Evolutionary conservation across 1,140 invertebrate genomes (phyloP).

Genomic region (Brachionus asplanchnoidis): DNA sequence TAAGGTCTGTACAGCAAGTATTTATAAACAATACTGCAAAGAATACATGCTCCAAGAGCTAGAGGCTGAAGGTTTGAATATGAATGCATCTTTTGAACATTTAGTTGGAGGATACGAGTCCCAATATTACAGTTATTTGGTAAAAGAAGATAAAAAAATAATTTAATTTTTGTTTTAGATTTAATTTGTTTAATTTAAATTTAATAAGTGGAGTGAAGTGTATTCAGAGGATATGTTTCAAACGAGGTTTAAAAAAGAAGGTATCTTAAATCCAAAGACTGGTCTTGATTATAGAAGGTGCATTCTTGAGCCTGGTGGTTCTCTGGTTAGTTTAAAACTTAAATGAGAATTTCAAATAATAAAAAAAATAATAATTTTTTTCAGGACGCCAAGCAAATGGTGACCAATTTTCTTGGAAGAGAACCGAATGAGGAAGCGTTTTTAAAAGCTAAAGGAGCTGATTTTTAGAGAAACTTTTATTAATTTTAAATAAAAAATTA

Average conservation of each 20-base stretch:
- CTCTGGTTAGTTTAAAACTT: constrained; percentile 47
- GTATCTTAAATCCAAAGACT: constrained; percentile 57
- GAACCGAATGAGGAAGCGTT: constrained; percentile 60
- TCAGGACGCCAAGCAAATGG: constrained; percentile 59
- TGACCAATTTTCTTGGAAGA: constrained; percentile 61
- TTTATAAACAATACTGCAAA: constrained; percentile 54
- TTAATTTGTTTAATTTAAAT: constrained; percentile 40
- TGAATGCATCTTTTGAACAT: constrained; percentile 61
- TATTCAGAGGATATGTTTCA: constrained; percentile 63
- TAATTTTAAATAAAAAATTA: background rate
- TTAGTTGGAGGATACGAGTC: constrained; percentile 61
- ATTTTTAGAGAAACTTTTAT: constrained; percentile 38
- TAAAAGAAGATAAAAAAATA: constrained; percentile 47
- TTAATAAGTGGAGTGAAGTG: constrained; percentile 62
- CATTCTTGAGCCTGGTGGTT: constrained; percentile 60
- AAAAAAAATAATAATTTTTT: no score
- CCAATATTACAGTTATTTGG: constrained; percentile 63
- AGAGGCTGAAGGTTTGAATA: constrained; percentile 58
- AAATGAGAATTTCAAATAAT: no score
- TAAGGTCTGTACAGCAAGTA: constrained; percentile 54
- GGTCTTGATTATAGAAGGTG: constrained; percentile 58
- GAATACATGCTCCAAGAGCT: constrained; percentile 56
- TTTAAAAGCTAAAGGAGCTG: constrained; percentile 60
- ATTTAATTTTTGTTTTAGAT: background rate
- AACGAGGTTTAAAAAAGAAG: constrained; percentile 58